Percentiles rank a stretch among this genome's conserved stretches.
These are phyloP conservation scores for Drosophila ogumai DNA, from an alignment of 1,140 invertebrate species.

Conservation along the genomic window DNA sequence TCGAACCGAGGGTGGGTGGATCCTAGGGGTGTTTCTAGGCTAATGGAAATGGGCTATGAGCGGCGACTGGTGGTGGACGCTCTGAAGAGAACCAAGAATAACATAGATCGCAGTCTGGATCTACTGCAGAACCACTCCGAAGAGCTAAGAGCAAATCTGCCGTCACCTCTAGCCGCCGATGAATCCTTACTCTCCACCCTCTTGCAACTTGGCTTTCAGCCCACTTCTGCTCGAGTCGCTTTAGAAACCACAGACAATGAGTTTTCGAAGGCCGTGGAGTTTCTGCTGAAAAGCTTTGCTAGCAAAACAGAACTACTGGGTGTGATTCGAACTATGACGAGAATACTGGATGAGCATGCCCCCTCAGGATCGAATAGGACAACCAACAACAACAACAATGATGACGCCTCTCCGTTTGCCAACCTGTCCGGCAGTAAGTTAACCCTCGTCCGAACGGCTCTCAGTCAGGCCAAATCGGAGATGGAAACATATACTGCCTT, in stretches of 20 bases:
- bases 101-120: conserved; percentile 76
- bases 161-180: conserved; percentile 57
- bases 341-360: neutral
- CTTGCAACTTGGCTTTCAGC: conserved; percentile 87
- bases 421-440: conserved; percentile 27
- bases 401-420: conserved; percentile 3
- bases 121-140: conserved; percentile 60
- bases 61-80: conserved; percentile 86
- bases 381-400: neutral
- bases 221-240: conserved; percentile 86
- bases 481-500: conserved; percentile 85
- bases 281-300: conserved; percentile 82
- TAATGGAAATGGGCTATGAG: conserved; percentile 90
- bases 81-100: conserved; percentile 88
- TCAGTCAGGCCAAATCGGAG: conserved; percentile 49
- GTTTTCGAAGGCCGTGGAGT: conserved; percentile 87
- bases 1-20: conserved; percentile 63
- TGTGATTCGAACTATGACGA: conserved; percentile 37
- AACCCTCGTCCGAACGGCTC: conserved; percentile 29
- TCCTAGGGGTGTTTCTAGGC: conserved; percentile 85
- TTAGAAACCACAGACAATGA: conserved; percentile 86
- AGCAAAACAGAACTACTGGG: conserved; percentile 46
- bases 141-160: conserved; percentile 53
- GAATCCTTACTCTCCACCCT: conserved; percentile 79
- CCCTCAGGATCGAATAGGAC: conserved; percentile 15